A percentile compares a stretch with the other conserved stretches of the same genome.
These are phyloP conservation scores for Rapana venosa DNA, from an alignment of 2,888 invertebrate species.

Conservation along the genomic window DNA sequence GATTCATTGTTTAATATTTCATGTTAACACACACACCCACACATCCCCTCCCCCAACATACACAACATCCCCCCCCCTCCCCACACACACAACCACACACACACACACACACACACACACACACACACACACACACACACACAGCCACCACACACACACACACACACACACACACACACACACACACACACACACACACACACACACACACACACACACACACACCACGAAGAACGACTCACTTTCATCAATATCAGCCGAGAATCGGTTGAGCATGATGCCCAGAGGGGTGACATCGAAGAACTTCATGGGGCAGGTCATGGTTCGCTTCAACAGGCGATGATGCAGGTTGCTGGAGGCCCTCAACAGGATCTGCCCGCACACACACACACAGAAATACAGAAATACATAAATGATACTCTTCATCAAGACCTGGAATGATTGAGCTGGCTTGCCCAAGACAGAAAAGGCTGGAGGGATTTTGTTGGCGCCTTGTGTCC, in stretches of 20 bases:
- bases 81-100: too few relatives aligned
- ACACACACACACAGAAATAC: background rate
- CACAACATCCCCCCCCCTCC: too few relatives aligned
- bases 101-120: background rate
- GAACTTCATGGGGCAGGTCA: conserved; percentile 72
- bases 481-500: too few relatives aligned
- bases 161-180: background rate
- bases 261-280: conserved; percentile 75
- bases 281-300: conserved; percentile 76
- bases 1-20: too few relatives aligned
- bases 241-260: conserved; percentile 77
- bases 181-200: background rate
- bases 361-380: conserved; percentile 61
- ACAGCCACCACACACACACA: background rate
- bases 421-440: too few relatives aligned
- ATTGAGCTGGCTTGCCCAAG: too few relatives aligned
- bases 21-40: too few relatives aligned
- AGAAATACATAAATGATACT: background rate
- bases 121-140: background rate
- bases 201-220: background rate
- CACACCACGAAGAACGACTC: conserved; percentile 52
- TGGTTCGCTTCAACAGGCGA: conserved; percentile 61
- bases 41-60: too few relatives aligned
- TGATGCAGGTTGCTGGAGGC: conserved; percentile 81
- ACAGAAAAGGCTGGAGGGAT: too few relatives aligned